Evolutionary conservation across 2,888 invertebrate genomes (phyloP).

Genomic region (Rhodophaea formosa): DNA sequence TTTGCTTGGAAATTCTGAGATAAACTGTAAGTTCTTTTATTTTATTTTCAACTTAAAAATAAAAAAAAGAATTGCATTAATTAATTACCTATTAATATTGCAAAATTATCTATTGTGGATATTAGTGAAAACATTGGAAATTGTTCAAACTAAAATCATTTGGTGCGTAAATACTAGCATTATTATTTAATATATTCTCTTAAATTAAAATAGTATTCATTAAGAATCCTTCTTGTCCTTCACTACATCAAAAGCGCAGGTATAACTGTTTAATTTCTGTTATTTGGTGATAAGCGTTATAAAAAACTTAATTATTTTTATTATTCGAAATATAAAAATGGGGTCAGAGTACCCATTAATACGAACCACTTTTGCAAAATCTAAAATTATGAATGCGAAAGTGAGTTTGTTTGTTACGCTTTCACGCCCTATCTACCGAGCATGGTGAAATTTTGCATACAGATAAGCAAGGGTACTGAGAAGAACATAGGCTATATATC

Average conservation of each 20-base stretch:
- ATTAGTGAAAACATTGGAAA: background rate
- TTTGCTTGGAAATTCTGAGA: background rate
- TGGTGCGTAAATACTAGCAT: slow-evolving; percentile 10
- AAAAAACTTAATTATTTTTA: too few relatives aligned
- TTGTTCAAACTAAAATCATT: background rate
- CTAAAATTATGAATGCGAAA: too few relatives aligned
- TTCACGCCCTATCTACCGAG: too few relatives aligned
- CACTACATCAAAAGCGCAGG: too few relatives aligned
- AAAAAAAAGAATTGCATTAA: background rate
- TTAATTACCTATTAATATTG: background rate
- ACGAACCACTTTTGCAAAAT: too few relatives aligned
- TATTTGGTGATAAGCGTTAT: too few relatives aligned
- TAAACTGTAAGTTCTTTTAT: background rate
- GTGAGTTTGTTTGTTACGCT: too few relatives aligned
- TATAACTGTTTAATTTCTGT: too few relatives aligned
- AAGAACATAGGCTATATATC: too few relatives aligned
- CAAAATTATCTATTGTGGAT: background rate
- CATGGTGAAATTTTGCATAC: too few relatives aligned
- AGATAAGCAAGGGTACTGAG: too few relatives aligned
- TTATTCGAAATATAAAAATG: background rate
- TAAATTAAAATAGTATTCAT: background rate
- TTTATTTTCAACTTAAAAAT: background rate
- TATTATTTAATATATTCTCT: background rate
- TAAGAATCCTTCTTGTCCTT: background rate
- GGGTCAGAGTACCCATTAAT: background rate